Evolutionary conservation across 64 coral and sea anemone species (phyloP), one percentile per base, ranked within the genome.

Genomic region (Porites australiensis): DNA sequence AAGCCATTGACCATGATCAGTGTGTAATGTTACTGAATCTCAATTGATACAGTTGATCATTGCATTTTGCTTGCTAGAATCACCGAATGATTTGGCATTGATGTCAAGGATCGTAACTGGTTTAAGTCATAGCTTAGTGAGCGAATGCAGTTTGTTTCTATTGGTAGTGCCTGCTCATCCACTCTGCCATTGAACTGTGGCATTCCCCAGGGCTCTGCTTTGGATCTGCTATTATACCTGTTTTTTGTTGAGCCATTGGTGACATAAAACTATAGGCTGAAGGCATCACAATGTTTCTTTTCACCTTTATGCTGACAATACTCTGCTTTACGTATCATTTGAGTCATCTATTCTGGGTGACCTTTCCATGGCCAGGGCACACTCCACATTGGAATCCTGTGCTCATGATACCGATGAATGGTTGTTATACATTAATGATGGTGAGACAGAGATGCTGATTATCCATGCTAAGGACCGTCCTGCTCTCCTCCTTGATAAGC

Each of bases 381-480:
- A 14, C 14, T 52, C 72, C 13, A 88, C 19, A 37, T 68, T 93
- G 70, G 70, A 93, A 37, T 72, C 75, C 53, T 93, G 92, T 70
- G 2, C 52, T 10, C 57, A 55, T 82, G 75, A 93, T 16, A 87
- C 88, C 44, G 52, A 93, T 20, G 73, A 20, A 13, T 93, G 92
- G 82, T 88, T 93, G 91, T 3, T 79, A 21, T 61, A 44, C 69
- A 93, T 93, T 48, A 93, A 80, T 45, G 53, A 79, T 80, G 91
- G 88, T 67, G 88, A 93, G 18, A 88, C 74, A 64, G 83, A 93
- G n/a, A n/a, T 93, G 47, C 14, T 93, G 67, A 75, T 73, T 14
- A 64, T 93, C 49, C 91, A 93, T 93, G 63, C 90, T n/a, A 92
- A 83, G 75, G 79, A 92, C 75, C 90, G 90, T 58, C 90, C 90